Evolutionary conservation across 2,888 invertebrate genomes (phyloP).

Genomic region (Leptopilina syphax): DNA sequence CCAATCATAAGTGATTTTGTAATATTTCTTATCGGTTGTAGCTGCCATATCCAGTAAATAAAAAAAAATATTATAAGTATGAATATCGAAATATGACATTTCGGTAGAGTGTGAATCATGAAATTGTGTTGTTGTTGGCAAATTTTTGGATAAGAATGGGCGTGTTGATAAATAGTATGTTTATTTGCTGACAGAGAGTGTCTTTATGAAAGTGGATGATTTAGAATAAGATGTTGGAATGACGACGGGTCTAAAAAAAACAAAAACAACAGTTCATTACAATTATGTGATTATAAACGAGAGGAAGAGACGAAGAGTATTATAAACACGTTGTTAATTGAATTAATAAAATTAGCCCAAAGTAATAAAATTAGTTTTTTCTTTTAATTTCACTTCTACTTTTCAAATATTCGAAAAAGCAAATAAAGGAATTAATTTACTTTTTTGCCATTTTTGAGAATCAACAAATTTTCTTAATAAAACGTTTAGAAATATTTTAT

Average conservation of each 20-base stretch:
- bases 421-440: too few species aligned
- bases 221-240: slow-evolving; percentile 70
- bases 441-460: too few species aligned
- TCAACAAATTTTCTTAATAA: too few species aligned
- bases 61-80: slow-evolving; percentile 60
- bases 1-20: slow-evolving; percentile 72
- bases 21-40: slow-evolving; percentile 76
- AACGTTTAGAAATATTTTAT: too few species aligned
- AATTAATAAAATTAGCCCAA: slow-evolving; percentile 77
- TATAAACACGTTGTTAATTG: slow-evolving; percentile 77
- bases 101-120: slow-evolving; percentile 58
- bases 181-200: slow-evolving; percentile 67
- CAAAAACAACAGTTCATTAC: slow-evolving; percentile 69
- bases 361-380: slow-evolving; percentile 57
- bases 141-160: slow-evolving; percentile 53
- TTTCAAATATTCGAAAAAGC: too few species aligned
- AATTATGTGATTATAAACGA: slow-evolving; percentile 75
- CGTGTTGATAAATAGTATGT: slow-evolving; percentile 55
- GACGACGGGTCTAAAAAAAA: slow-evolving; percentile 75
- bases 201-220: slow-evolving; percentile 68
- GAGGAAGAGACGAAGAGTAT: slow-evolving; percentile 75
- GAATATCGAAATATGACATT: slow-evolving; percentile 63
- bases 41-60: slow-evolving; percentile 73
- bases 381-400: neutral
- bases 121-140: slow-evolving; percentile 45